phyloP scores from a whole-genome alignment of 2,113 vertebrate genomes.

The Vimba vimba region DNA sequence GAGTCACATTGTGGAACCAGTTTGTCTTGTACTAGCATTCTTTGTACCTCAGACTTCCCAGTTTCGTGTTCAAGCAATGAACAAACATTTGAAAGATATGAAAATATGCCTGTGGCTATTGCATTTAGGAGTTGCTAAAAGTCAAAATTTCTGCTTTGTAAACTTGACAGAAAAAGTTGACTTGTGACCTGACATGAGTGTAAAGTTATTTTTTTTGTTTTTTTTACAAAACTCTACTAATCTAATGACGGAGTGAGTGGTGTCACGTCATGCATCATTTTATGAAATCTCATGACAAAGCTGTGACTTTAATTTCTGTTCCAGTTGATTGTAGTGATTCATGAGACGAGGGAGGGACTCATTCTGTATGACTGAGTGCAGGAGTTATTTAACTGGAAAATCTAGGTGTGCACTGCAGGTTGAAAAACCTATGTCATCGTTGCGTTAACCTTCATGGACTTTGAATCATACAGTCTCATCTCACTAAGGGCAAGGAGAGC shows the following conservation, averaged over 20 bases:
- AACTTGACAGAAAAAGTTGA: background rate
- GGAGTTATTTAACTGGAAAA: constrained; percentile 43
- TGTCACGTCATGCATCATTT: background rate
- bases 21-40: constrained; percentile 57
- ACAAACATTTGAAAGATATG: constrained; percentile 15
- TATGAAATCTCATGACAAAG: constrained; percentile 32
- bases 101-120: background rate
- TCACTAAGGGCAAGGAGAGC: constrained; percentile 29
- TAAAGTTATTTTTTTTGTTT: too few relatives aligned
- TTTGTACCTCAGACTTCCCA: background rate
- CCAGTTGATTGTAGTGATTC: constrained; percentile 21
- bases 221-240: background rate
- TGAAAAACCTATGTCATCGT: background rate
- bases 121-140: background rate
- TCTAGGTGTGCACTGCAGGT: constrained; percentile 20
- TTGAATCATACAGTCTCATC: background rate
- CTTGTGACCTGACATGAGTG: background rate
- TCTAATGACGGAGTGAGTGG: background rate
- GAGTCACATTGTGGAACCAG: constrained; percentile 58
- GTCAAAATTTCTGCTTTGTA: background rate
- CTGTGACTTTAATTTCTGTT: constrained; percentile 23
- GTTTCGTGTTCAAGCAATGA: background rate
- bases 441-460: background rate
- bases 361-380: background rate
- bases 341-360: background rate